A percentile compares a stretch with the other conserved stretches of the same genome.
Conservation (phyloP, 1,140 invertebrate species). For the Akabosia matsudoensis region DNA sequence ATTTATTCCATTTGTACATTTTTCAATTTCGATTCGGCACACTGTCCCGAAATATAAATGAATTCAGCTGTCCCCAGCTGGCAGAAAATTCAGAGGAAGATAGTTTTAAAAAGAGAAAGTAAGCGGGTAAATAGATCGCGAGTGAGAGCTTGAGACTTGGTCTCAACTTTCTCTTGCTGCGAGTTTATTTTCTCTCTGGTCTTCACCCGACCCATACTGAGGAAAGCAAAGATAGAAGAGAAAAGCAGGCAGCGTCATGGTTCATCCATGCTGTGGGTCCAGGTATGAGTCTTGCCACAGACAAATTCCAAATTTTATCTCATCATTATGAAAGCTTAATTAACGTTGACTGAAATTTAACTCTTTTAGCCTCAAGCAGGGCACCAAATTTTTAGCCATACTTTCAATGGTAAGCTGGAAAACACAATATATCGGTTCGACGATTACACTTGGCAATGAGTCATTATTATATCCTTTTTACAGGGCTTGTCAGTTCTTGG, state of each 20-base stretch:
- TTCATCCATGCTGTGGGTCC: constrained; percentile 17
- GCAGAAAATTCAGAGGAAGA: neutral
- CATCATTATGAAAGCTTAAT: neutral
- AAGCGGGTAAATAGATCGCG: neutral
- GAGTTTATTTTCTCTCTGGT: neutral
- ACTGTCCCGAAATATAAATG: neutral
- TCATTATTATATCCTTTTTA: neutral
- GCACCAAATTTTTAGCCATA: constrained; percentile 17
- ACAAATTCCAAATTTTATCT: neutral
- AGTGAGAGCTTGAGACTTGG: neutral
- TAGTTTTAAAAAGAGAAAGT: neutral
- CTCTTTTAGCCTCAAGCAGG: neutral
- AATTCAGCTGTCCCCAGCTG: neutral
- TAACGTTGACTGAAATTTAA: too few relatives aligned
- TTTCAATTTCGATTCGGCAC: neutral
- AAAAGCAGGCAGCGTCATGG: constrained; percentile 4
- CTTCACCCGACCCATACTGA: neutral
- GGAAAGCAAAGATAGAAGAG: neutral
- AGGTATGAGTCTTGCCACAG: neutral
- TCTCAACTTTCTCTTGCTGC: neutral
- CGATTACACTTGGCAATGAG: too few relatives aligned
- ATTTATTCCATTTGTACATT: constrained; percentile 13
- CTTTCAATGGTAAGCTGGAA: constrained; percentile 21
- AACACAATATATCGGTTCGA: too few relatives aligned
- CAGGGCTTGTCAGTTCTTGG: neutral